Conservation (phyloP, 2,113 vertebrate genomes). For the Ornithorhynchus anatinus region DNA sequence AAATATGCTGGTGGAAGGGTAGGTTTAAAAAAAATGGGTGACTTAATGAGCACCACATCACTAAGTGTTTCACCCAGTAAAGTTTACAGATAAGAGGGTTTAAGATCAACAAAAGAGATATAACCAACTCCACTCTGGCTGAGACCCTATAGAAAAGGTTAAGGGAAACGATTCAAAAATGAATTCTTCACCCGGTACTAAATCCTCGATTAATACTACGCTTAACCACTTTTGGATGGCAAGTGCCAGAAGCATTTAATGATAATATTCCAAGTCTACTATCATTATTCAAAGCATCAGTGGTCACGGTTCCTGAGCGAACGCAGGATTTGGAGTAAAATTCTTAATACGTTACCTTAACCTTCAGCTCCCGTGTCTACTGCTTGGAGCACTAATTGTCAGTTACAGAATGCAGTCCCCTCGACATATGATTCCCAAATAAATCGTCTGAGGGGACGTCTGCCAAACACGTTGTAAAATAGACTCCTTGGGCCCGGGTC, state of each 20-base stretch:
- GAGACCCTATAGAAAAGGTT: neutral
- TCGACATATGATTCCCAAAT: constrained; percentile 62
- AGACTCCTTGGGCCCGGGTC: constrained; percentile 64
- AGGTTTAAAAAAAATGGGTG: rapidly evolving
- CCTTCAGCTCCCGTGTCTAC: constrained; percentile 58
- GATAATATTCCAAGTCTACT: too few relatives aligned
- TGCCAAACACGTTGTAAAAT: constrained; percentile 46
- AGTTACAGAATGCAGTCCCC: constrained; percentile 65
- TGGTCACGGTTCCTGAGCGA: constrained; percentile 58
- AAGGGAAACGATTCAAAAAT: constrained; percentile 6
- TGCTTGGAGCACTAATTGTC: constrained; percentile 56
- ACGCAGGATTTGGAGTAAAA: constrained; percentile 62
- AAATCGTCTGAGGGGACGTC: constrained; percentile 62
- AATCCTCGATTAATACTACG: constrained; percentile 34
- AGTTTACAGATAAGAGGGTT: constrained; percentile 56
- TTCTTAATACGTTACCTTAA: constrained; percentile 65
- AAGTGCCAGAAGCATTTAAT: neutral
- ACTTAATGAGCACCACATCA: constrained; percentile 14
- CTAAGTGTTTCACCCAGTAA: constrained; percentile 43
- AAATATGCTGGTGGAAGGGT: neutral
- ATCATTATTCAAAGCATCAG: constrained; percentile 56
- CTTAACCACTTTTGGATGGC: neutral
- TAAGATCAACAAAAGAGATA: constrained; percentile 60
- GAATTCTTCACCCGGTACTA: neutral
- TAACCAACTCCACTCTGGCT: constrained; percentile 38